Percentiles rank a stretch among this genome's conserved stretches.
Conservation (phyloP, 35 echinoderm and acorn worm genomes). For the Ptychodera flava region DNA sequence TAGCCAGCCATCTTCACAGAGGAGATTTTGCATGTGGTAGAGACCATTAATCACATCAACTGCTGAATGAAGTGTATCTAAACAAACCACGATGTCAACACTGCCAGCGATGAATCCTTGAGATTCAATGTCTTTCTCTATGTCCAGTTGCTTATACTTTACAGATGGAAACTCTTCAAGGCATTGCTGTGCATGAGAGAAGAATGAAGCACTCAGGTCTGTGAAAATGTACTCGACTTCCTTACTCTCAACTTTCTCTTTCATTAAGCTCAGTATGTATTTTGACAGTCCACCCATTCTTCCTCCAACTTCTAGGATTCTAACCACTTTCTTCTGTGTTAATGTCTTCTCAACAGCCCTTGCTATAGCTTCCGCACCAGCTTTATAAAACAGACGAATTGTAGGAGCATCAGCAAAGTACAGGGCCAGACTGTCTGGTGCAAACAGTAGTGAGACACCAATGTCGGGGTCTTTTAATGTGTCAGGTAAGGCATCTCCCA, state of each 20-base stretch:
- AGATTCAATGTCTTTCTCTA: conserved; percentile 63
- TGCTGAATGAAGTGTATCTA: conserved; percentile 88
- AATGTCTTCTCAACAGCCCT: conserved; percentile 58
- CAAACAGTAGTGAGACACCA: conserved; percentile 67
- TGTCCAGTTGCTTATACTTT: conserved; percentile 93
- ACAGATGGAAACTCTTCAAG: conserved; percentile 54
- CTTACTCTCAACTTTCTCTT: conserved; percentile 46
- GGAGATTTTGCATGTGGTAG: too few relatives aligned
- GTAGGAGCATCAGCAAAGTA: conserved; percentile 91
- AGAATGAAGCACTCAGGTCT: conserved; percentile 88
- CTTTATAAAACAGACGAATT: conserved; percentile 77
- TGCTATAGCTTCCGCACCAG: conserved; percentile 53
- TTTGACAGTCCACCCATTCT: conserved; percentile 85
- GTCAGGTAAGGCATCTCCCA: conserved; percentile 73
- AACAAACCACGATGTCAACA: too few relatives aligned
- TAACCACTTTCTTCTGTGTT: conserved; percentile 55
- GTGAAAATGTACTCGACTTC: conserved; percentile 92
- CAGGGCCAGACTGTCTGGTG: conserved; percentile 59
- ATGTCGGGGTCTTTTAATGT: conserved; percentile 67
- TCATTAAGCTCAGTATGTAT: conserved; percentile 60
- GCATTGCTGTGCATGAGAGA: conserved; percentile 65
- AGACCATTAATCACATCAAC: conserved; percentile 51
- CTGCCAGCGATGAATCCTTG: conserved; percentile 83
- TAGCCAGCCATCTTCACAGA: conserved; percentile 69
- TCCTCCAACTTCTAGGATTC: conserved; percentile 82